These are phyloP conservation scores for Theristus sp. DNA, from an alignment of 2,888 invertebrate genomes.

Conservation along the genomic window DNA sequence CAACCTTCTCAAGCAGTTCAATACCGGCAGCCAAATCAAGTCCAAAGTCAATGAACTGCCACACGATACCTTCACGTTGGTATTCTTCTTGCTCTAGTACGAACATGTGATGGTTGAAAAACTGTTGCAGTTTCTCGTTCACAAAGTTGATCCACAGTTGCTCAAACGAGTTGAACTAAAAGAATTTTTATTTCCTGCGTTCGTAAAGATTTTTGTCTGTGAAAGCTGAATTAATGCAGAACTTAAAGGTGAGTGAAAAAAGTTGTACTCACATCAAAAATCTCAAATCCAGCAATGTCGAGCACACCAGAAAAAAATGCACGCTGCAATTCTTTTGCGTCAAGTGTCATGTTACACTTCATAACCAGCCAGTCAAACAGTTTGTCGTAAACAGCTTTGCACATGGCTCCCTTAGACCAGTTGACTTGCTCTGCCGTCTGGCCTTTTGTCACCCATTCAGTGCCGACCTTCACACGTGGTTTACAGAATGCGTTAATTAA, in stretches of 20 bases:
- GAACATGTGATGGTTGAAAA: constrained; percentile 41
- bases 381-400: constrained; percentile 36
- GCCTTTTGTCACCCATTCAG: constrained; percentile 32
- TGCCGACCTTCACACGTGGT: constrained; percentile 33
- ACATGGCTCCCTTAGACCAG: constrained; percentile 34
- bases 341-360: constrained; percentile 98
- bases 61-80: constrained; percentile 73
- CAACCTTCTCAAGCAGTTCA: constrained; percentile 70
- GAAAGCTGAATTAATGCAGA: neutral
- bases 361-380: constrained; percentile 66
- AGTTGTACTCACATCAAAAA: constrained; percentile 53
- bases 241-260: neutral
- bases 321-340: constrained; percentile 61
- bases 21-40: constrained; percentile 87
- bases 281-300: constrained; percentile 99
- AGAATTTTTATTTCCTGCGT: neutral
- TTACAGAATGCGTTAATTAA: constrained; percentile 31
- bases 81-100: constrained; percentile 47
- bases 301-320: constrained; percentile 97
- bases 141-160: constrained; percentile 40
- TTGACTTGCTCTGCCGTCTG: constrained; percentile 40
- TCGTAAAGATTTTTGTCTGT: neutral
- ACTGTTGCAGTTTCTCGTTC: constrained; percentile 38
- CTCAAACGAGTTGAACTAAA: constrained; percentile 36
- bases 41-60: constrained; percentile 87